These are phyloP conservation scores for Semnopithecus entellus DNA, from an alignment of 2,113 vertebrate species.

Conservation along the genomic window DNA sequence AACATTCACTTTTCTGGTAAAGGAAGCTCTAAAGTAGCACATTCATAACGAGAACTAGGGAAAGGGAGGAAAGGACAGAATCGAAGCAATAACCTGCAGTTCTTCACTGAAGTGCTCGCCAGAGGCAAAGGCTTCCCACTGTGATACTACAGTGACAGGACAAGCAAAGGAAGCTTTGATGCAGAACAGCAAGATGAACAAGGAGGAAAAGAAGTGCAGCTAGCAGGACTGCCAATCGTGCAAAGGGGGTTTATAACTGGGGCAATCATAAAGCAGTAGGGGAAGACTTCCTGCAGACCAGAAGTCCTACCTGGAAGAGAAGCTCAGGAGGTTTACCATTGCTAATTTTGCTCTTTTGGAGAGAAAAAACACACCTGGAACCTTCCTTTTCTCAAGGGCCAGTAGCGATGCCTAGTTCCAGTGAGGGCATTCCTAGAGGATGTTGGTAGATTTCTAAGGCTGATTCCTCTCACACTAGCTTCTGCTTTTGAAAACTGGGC, in stretches of 20 bases:
- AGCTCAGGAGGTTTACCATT: too few species aligned
- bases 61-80: background rate
- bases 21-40: background rate
- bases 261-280: background rate
- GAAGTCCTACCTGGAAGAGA: background rate
- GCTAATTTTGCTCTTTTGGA: background rate
- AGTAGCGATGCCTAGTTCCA: background rate
- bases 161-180: background rate
- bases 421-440: background rate
- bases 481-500: background rate
- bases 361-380: background rate
- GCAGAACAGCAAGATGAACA: background rate
- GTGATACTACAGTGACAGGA: background rate
- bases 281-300: background rate
- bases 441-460: background rate
- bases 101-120: background rate
- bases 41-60: background rate
- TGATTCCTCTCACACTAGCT: background rate
- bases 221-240: background rate
- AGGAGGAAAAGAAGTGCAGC: background rate
- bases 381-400: background rate
- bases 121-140: background rate
- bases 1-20: background rate
- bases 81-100: background rate
- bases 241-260: background rate